Conservation (phyloP, 2,888 invertebrate genomes). For the Plebejus melissa region DNA sequence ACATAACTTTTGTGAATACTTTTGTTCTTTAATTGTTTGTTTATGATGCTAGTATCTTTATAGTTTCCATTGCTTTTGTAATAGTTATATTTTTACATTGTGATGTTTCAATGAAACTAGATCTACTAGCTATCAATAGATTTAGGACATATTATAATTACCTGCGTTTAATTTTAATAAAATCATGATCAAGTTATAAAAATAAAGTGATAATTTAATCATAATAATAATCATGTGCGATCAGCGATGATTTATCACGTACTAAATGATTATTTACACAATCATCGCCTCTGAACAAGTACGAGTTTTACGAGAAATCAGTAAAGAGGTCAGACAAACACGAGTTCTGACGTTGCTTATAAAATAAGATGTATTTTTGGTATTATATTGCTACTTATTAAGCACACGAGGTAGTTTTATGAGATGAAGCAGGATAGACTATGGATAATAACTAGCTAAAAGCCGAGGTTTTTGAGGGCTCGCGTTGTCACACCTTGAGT, state of each 20-base stretch:
- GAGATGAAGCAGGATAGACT: neutral
- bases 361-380: neutral
- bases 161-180: neutral
- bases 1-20: constrained; percentile 35
- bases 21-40: constrained; percentile 38
- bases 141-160: neutral
- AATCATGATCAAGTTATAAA: neutral
- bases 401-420: neutral
- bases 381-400: no score
- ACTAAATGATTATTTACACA: constrained; percentile 22
- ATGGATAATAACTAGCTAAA: neutral
- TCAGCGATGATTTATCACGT: constrained; percentile 28
- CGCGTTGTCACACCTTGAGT: no score
- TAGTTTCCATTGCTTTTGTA: neutral
- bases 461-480: no score
- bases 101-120: neutral
- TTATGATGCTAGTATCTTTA: neutral
- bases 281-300: constrained; percentile 12
- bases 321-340: constrained; percentile 15
- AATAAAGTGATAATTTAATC: constrained; percentile 24
- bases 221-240: constrained; percentile 26
- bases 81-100: neutral
- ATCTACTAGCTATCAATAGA: neutral
- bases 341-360: neutral
- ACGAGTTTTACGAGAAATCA: constrained; percentile 4